Conservation (phyloP, 2,888 invertebrate species). For the Hydroisotoma schaefferi region DNA sequence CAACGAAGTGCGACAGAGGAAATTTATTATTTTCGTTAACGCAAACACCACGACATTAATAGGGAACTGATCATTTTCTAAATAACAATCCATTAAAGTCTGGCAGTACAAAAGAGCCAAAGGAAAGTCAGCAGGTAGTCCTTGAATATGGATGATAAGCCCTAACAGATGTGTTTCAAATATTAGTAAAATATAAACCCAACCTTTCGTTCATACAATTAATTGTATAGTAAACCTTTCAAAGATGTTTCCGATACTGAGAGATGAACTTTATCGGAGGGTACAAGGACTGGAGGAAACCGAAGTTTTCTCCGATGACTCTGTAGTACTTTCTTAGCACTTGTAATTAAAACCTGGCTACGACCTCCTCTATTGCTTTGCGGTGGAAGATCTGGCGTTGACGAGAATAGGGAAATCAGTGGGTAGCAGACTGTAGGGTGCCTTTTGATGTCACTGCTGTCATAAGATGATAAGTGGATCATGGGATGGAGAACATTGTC, state of each 20-base stretch:
- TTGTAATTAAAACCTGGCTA: not conserved
- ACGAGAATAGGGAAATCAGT: constrained; percentile 14
- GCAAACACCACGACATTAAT: constrained; percentile 9
- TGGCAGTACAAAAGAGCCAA: constrained; percentile 50
- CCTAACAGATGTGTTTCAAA: constrained; percentile 45
- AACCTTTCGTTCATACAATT: not conserved
- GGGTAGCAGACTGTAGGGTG: constrained; percentile 29
- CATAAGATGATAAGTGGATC: constrained; percentile 24
- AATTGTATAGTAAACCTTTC: no score
- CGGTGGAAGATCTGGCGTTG: constrained; percentile 1
- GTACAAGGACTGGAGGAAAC: constrained; percentile 50
- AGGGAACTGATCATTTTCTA: not conserved
- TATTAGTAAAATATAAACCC: not conserved
- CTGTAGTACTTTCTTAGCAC: constrained; percentile 14
- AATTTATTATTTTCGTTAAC: constrained; percentile 10
- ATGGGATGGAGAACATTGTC: constrained; percentile 21
- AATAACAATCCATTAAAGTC: constrained; percentile 14
- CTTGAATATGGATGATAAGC: constrained; percentile 51
- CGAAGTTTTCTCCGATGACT: constrained; percentile 10
- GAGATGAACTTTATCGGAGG: constrained; percentile 51
- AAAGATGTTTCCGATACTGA: constrained; percentile 51
- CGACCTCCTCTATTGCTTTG: not conserved
- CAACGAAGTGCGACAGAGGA: constrained; percentile 16
- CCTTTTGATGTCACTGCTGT: constrained; percentile 19
- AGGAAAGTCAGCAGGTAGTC: constrained; percentile 52